phyloP scores from a whole-genome alignment of 2,888 invertebrate species.

The Philonicus albiceps region DNA sequence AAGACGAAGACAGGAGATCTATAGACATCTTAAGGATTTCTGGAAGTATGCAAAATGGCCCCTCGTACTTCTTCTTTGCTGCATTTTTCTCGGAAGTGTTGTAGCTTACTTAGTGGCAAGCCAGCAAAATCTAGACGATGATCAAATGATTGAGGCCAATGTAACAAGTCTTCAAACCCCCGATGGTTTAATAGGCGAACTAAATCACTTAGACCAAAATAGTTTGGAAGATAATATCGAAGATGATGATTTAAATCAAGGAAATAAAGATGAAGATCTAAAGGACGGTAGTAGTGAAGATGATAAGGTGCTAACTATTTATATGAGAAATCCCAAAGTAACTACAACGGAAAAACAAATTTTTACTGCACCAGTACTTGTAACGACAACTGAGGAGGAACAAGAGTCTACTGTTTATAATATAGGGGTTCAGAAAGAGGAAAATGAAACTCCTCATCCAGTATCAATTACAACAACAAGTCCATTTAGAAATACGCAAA shows the following conservation, averaged over 20 bases:
- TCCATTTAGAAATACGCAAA: slow-evolving; percentile 46
- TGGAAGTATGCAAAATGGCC: slow-evolving; percentile 50
- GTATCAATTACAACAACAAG: slow-evolving; percentile 5
- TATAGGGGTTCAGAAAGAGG: background rate
- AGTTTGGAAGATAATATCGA: background rate
- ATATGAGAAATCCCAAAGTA: slow-evolving; percentile 25
- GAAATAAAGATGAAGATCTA: background rate
- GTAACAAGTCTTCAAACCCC: slow-evolving; percentile 1
- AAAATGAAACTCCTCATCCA: background rate
- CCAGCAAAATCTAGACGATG: slow-evolving; percentile 9
- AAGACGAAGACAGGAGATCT: slow-evolving; percentile 30
- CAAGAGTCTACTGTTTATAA: background rate
- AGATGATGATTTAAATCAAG: background rate
- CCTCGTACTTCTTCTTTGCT: slow-evolving; percentile 42
- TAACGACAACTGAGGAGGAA: background rate
- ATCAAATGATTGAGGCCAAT: background rate
- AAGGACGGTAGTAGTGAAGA: background rate
- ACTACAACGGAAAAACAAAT: slow-evolving; percentile 16
- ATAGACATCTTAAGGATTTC: slow-evolving; percentile 35
- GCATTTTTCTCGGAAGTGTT: slow-evolving; percentile 43
- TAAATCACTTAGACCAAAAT: background rate
- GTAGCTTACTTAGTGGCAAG: slow-evolving; percentile 49
- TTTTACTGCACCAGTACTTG: background rate
- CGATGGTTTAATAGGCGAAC: background rate
- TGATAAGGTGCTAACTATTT: background rate